Conservation (phyloP, 2,797 vertebrate genomes). For the Chiropotes sagulatus region DNA sequence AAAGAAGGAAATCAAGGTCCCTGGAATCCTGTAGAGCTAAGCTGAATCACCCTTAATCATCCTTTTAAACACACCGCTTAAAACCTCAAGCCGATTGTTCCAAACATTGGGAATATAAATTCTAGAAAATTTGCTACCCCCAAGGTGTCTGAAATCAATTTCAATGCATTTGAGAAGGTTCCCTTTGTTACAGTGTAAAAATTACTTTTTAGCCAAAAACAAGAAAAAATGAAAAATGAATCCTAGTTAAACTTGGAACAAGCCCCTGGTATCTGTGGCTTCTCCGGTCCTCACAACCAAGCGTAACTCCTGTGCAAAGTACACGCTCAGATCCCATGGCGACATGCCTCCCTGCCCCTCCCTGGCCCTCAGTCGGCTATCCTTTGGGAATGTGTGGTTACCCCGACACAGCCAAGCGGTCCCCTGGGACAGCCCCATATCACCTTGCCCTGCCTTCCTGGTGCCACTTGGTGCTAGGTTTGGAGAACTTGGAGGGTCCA, state of each 20-base stretch:
- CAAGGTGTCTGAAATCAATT: neutral
- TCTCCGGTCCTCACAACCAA: neutral
- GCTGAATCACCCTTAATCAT: neutral
- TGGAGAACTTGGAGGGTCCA: neutral
- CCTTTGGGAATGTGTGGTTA: neutral
- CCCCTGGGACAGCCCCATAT: neutral
- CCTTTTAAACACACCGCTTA: neutral
- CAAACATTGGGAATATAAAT: neutral
- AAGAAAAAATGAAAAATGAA: neutral
- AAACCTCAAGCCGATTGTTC: neutral
- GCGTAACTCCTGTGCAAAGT: neutral
- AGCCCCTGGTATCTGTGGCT: neutral
- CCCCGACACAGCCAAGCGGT: neutral
- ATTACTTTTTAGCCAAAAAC: neutral
- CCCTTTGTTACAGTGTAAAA: neutral
- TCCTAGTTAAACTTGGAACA: neutral
- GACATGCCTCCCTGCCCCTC: fast-evolving
- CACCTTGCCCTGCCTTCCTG: neutral
- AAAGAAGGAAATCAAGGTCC: neutral
- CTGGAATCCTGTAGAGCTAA: neutral
- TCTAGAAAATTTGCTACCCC: neutral
- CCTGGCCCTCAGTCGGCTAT: neutral
- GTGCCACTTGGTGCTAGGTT: too few species aligned
- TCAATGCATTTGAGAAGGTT: neutral
- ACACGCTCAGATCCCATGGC: fast-evolving